A percentile compares a stretch with the other conserved stretches of the same genome.
Evolutionary conservation across 1,140 invertebrate species (phyloP).

Genomic region (Maconellicoccus hirsutus): DNA sequence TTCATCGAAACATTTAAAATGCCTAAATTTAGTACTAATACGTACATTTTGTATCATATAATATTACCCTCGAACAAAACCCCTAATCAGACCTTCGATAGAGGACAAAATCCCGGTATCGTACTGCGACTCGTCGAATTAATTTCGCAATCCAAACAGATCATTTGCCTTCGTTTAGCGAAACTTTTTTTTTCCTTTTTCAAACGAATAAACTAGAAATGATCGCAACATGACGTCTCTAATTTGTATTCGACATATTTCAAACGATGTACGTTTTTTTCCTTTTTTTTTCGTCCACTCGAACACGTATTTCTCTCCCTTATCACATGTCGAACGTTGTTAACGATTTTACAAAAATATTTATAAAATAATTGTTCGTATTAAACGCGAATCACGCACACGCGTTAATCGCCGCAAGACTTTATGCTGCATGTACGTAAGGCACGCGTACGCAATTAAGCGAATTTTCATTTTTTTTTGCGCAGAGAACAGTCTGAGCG

Average conservation of each 20-base stretch:
- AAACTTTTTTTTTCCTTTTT: too few species aligned
- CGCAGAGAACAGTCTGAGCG: not conserved
- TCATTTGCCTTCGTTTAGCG: not conserved
- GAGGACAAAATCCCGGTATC: not conserved
- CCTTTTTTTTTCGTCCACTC: not conserved
- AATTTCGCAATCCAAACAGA: slow-evolving; percentile 1
- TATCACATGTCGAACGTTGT: not conserved
- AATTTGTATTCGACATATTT: slow-evolving; percentile 18
- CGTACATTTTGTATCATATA: too few species aligned
- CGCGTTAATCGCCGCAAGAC: not conserved
- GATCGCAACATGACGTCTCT: slow-evolving; percentile 13
- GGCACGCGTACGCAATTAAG: too few species aligned
- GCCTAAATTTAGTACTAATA: too few species aligned
- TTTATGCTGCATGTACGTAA: not conserved
- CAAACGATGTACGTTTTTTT: not conserved
- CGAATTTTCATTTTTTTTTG: too few species aligned
- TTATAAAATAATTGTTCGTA: not conserved
- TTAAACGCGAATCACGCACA: not conserved
- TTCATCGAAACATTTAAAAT: too few species aligned
- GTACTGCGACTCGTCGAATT: not conserved
- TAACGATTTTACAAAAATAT: not conserved
- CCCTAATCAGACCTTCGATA: too few species aligned
- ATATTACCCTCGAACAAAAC: too few species aligned
- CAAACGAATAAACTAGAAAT: not conserved
- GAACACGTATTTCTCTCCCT: slow-evolving; percentile 6